phyloP scores from a whole-genome alignment of 2,888 invertebrate species.

The Malthinus seriepunctatus region DNA sequence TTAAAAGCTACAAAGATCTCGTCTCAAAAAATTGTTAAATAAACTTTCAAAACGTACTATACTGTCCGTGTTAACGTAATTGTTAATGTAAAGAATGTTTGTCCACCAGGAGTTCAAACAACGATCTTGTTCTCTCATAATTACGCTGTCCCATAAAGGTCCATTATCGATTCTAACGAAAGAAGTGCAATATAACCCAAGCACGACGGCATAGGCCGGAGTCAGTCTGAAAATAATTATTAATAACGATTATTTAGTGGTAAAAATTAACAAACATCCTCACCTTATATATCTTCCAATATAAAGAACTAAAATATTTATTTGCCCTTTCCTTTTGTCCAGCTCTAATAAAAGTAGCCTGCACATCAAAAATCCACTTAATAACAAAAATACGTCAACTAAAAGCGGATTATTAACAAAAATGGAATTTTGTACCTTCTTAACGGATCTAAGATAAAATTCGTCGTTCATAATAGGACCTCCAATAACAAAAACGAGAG shows the following conservation, averaged over 20 bases:
- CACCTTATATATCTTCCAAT: conserved; percentile 72
- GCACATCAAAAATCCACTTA: conserved; percentile 73
- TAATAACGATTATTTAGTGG: background rate
- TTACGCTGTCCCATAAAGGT: conserved; percentile 71
- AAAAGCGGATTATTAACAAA: conserved; percentile 70
- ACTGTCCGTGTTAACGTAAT: conserved; percentile 68
- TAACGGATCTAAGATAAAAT: conserved; percentile 65
- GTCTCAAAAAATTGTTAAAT: conserved; percentile 1
- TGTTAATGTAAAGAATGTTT: conserved; percentile 74
- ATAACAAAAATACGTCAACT: conserved; percentile 73
- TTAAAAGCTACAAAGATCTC: background rate
- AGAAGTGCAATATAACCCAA: conserved; percentile 75
- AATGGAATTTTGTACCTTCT: conserved; percentile 62
- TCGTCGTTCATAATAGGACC: conserved; percentile 69
- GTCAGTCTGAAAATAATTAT: conserved; percentile 62
- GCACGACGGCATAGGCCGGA: conserved; percentile 72
- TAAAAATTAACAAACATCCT: background rate
- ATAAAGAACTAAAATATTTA: conserved; percentile 66
- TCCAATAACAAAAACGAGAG: conserved; percentile 66
- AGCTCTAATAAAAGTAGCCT: conserved; percentile 68
- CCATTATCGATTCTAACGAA: conserved; percentile 71
- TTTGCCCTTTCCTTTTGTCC: conserved; percentile 64
- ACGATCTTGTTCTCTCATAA: conserved; percentile 60
- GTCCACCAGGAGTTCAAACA: conserved; percentile 74
- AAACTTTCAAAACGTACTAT: conserved; percentile 56